These are phyloP conservation scores for Drosophila anomalata DNA, from an alignment of 2,888 invertebrate genomes.

Conservation along the genomic window DNA sequence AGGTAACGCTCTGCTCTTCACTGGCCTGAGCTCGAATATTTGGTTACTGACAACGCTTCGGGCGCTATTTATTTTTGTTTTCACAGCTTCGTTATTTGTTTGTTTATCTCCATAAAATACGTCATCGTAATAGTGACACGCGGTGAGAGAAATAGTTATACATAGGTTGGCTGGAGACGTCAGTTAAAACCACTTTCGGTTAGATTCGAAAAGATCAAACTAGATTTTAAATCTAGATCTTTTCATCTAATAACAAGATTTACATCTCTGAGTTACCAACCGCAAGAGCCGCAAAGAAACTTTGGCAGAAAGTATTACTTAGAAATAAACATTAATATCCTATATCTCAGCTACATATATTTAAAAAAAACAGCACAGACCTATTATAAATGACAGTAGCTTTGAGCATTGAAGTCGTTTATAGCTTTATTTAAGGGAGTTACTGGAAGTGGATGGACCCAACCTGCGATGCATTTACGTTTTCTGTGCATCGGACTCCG, in stretches of 20 bases:
- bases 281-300: slow-evolving; percentile 41
- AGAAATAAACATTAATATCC: not conserved
- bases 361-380: too few relatives aligned
- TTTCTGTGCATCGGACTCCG: slow-evolving; percentile 28
- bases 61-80: slow-evolving; percentile 21
- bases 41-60: slow-evolving; percentile 66
- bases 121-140: slow-evolving; percentile 21
- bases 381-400: too few relatives aligned
- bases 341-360: too few relatives aligned
- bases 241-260: slow-evolving; percentile 34
- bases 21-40: slow-evolving; percentile 51
- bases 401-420: too few relatives aligned
- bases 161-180: slow-evolving; percentile 58
- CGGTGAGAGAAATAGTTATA: slow-evolving; percentile 33
- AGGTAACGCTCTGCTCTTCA: slow-evolving; percentile 19
- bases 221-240: slow-evolving; percentile 43
- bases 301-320: not conserved
- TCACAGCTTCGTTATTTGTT: slow-evolving; percentile 28
- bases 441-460: slow-evolving; percentile 16
- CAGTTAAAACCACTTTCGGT: slow-evolving; percentile 73
- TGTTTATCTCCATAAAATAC: slow-evolving; percentile 27
- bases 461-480: slow-evolving; percentile 81
- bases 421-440: too few relatives aligned
- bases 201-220: slow-evolving; percentile 59
- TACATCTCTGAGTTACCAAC: slow-evolving; percentile 33